Percentiles rank a stretch among this genome's conserved stretches.
Evolutionary conservation across 2,797 vertebrate species (phyloP).

Genomic region (Clarias fuscus): DNA sequence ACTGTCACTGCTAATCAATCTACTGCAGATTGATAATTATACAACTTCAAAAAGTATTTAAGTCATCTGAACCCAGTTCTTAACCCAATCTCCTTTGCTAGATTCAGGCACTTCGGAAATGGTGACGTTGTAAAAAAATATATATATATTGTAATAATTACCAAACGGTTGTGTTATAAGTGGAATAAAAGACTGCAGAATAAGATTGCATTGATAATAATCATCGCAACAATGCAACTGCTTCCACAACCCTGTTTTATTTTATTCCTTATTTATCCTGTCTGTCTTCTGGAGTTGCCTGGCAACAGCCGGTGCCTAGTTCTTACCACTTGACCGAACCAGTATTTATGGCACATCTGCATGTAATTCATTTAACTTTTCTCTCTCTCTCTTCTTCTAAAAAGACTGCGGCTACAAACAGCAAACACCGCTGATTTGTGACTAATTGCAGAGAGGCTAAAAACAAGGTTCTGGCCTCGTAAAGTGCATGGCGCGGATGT

Average conservation of each 20-base stretch:
- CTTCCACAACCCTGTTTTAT: background rate
- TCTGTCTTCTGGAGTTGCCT: background rate
- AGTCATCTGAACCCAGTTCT: no score
- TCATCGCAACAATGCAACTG: background rate
- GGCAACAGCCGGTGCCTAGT: background rate
- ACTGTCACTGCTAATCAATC: no score
- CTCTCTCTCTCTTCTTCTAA: background rate
- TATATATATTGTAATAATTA: background rate
- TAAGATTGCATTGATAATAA: background rate
- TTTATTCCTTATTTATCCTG: background rate
- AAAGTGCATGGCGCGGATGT: slow-evolving; percentile 26
- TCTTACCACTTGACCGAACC: background rate
- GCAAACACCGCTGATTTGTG: slow-evolving; percentile 37
- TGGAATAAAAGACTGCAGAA: background rate
- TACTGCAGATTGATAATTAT: no score
- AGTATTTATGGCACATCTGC: background rate
- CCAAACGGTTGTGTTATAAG: background rate
- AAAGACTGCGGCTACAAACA: slow-evolving; percentile 23
- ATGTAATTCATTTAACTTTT: background rate
- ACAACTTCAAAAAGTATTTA: no score
- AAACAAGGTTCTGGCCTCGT: slow-evolving; percentile 40
- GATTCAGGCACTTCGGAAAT: no score
- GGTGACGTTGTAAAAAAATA: background rate
- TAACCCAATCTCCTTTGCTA: no score
- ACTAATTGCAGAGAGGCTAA: slow-evolving; percentile 50